A percentile compares a stretch with the other conserved stretches of the same genome.
Evolutionary conservation across 2,113 vertebrate species (phyloP).

Genomic region (Vombatus ursinus): DNA sequence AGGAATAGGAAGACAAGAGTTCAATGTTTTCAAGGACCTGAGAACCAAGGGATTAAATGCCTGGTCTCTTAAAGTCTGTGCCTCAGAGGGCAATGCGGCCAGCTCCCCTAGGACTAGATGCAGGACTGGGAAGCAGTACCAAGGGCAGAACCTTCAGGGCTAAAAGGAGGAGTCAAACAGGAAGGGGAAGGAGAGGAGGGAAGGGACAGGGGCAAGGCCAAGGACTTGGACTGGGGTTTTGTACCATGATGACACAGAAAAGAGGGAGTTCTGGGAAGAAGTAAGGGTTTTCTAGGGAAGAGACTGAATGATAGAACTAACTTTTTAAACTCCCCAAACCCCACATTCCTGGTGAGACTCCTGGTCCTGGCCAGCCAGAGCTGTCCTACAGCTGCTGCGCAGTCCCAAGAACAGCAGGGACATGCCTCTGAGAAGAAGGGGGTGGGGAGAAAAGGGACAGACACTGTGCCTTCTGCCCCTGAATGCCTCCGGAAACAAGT

Average conservation of each 20-base stretch:
- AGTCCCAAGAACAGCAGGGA: background rate
- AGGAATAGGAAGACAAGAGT: background rate
- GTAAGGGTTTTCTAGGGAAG: background rate
- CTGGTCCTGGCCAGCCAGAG: background rate
- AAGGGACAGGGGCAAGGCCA: background rate
- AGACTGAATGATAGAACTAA: background rate
- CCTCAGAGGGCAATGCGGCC: background rate
- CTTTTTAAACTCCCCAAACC: background rate
- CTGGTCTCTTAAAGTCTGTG: background rate
- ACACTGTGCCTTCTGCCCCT: background rate
- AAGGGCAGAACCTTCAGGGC: slow-evolving; percentile 52
- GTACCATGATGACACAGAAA: background rate
- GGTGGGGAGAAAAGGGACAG: background rate
- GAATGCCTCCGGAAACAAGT: background rate
- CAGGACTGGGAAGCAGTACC: background rate
- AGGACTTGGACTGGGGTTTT: background rate
- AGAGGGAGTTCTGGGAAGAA: background rate
- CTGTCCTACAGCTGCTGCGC: background rate
- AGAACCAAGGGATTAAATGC: background rate
- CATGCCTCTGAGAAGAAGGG: background rate
- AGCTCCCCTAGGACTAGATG: background rate
- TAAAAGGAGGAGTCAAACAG: slow-evolving; percentile 46
- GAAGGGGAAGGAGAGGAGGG: background rate
- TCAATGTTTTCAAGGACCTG: background rate
- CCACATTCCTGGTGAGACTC: background rate